Percentiles rank a stretch among this genome's conserved stretches.
These are phyloP conservation scores for Neogobius melanostomus DNA, from an alignment of 2,113 vertebrate genomes.

Conservation along the genomic window DNA sequence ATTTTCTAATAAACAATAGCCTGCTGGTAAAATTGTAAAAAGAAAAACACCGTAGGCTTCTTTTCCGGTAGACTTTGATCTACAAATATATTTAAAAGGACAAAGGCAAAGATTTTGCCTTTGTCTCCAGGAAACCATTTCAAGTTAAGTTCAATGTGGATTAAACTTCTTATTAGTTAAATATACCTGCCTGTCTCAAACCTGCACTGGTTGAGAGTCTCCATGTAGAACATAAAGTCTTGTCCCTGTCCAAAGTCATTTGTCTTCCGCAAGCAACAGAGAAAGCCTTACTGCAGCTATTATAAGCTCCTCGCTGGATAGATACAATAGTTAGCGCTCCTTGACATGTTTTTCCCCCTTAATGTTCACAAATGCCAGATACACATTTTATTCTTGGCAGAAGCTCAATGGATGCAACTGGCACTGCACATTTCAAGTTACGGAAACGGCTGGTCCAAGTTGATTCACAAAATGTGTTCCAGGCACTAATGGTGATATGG, in stretches of 20 bases:
- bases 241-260: conserved; percentile 55
- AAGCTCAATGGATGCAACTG: conserved; percentile 27
- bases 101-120: neutral
- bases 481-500: no score
- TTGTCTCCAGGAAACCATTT: conserved; percentile 10
- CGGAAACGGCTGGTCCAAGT: no score
- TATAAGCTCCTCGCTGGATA: conserved; percentile 50
- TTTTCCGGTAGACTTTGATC: no score
- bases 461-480: no score
- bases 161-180: conserved; percentile 46
- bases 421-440: neutral
- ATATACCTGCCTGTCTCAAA: conserved; percentile 25
- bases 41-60: no score
- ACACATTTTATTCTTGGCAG: conserved; percentile 59
- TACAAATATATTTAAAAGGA: no score
- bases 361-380: conserved; percentile 30
- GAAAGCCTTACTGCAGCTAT: conserved; percentile 48
- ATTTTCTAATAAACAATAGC: no score
- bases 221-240: conserved; percentile 39
- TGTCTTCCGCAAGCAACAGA: conserved; percentile 57
- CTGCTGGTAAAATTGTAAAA: no score
- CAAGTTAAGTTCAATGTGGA: neutral
- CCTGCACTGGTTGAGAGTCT: conserved; percentile 17
- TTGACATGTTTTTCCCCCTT: neutral
- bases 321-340: conserved; percentile 31